Evolutionary conservation across 1,140 invertebrate species (phyloP).

Genomic region (Camponotus pennsylvanicus): DNA sequence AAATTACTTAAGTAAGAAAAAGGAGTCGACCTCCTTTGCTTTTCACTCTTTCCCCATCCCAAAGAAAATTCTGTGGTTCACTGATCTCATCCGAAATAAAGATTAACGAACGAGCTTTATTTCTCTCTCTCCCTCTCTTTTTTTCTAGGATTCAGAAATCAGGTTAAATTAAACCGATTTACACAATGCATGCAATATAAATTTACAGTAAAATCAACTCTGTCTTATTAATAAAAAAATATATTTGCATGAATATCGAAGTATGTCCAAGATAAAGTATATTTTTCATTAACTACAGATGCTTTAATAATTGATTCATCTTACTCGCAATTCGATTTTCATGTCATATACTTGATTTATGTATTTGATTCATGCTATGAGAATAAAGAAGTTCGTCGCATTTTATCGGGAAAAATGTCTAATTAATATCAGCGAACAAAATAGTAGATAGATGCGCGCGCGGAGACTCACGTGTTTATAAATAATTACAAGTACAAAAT

Average conservation of each 20-base stretch:
- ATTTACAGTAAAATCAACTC: conserved; percentile 32
- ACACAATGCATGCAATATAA: neutral
- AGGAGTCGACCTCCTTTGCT: conserved; percentile 24
- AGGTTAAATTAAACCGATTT: neutral
- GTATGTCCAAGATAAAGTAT: neutral
- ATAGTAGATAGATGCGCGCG: conserved; percentile 25
- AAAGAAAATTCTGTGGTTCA: conserved; percentile 46
- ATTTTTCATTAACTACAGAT: conserved; percentile 1
- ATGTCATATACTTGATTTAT: neutral
- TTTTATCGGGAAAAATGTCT: conserved; percentile 56
- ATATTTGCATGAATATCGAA: neutral
- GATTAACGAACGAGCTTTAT: conserved; percentile 13
- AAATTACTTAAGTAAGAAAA: conserved; percentile 52
- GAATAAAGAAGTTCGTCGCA: conserved; percentile 40
- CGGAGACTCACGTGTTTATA: conserved; percentile 69
- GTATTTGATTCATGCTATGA: neutral
- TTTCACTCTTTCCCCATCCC: conserved; percentile 13
- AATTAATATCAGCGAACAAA: conserved; percentile 61
- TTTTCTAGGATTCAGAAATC: conserved; percentile 15
- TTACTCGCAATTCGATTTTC: conserved; percentile 15
- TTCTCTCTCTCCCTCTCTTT: neutral
- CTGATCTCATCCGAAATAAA: conserved; percentile 17
- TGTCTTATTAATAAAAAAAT: neutral
- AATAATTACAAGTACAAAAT: conserved; percentile 67
- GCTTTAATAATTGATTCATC: conserved; percentile 19